These are phyloP conservation scores for Pipistrellus pipistrellus DNA, from an alignment of 2,797 vertebrate genomes.

Conservation along the genomic window DNA sequence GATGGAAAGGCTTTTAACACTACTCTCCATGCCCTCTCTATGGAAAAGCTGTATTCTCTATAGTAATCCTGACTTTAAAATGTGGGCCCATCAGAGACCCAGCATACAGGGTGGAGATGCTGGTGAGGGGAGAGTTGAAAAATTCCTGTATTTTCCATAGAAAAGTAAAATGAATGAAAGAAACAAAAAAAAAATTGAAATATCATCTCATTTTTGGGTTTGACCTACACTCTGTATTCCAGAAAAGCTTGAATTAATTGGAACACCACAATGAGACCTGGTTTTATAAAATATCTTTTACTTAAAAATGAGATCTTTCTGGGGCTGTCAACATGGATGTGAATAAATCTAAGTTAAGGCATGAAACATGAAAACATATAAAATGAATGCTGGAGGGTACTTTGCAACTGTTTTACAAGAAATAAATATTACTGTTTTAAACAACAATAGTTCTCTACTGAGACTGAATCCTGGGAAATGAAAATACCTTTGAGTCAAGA, in stretches of 20 bases:
- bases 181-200: not conserved
- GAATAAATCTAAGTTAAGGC: conserved; percentile 24
- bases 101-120: not conserved
- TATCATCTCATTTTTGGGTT: not conserved
- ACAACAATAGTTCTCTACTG: not conserved
- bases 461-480: not conserved
- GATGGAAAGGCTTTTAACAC: not conserved
- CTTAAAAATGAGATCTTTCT: conserved; percentile 55
- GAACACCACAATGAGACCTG: conserved; percentile 45
- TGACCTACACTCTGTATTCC: not conserved
- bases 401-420: conserved; percentile 41
- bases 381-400: conserved; percentile 77
- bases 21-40: not conserved
- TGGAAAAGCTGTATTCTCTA: not conserved
- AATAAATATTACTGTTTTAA: conserved; percentile 42
- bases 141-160: not conserved
- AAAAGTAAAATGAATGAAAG: not conserved
- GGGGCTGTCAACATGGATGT: not conserved
- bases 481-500: not conserved
- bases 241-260: conserved; percentile 40
- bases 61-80: not conserved
- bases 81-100: not conserved
- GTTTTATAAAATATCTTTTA: conserved; percentile 78
- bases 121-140: not conserved
- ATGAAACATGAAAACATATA: conserved; percentile 66